Percentiles rank a stretch among this genome's conserved stretches.
phyloP scores from a whole-genome alignment of 1,140 invertebrate species.

The Mamestra configurata region DNA sequence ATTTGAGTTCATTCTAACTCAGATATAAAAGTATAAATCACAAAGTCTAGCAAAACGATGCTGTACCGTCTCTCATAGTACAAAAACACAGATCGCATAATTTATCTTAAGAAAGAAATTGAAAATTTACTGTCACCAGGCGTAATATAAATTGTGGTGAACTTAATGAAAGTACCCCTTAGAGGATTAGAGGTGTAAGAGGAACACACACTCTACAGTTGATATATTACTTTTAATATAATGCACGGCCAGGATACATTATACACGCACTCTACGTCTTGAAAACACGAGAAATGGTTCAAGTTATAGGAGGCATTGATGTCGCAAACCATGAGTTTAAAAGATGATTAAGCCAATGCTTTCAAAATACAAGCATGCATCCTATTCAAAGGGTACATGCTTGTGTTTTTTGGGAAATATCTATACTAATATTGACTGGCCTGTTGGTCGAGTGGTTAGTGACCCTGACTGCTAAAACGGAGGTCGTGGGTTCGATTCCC shows the following conservation, averaged over 20 bases:
- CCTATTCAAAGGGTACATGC: no score
- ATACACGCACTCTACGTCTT: constrained; percentile 41
- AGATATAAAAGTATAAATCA: no score
- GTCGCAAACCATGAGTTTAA: not conserved
- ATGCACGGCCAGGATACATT: constrained; percentile 47
- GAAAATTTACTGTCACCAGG: not conserved
- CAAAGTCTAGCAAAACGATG: no score
- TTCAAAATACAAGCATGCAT: no score
- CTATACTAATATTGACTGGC: no score
- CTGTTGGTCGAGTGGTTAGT: no score
- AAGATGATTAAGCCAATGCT: no score
- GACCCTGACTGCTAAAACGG: no score
- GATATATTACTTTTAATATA: constrained; percentile 49
- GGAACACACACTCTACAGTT: not conserved
- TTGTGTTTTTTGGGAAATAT: no score
- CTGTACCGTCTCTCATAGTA: not conserved
- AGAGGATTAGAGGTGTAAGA: not conserved
- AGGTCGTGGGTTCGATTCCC: no score
- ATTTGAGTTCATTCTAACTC: no score
- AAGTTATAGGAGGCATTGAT: not conserved
- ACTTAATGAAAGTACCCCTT: not conserved
- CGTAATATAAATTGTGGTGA: not conserved
- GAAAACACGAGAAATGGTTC: not conserved
- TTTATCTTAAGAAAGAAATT: no score
- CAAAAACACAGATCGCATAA: not conserved